Percentiles rank a stretch among this genome's conserved stretches.
phyloP scores from a whole-genome alignment of 2,797 vertebrate species.

The Ispidina picta region DNA sequence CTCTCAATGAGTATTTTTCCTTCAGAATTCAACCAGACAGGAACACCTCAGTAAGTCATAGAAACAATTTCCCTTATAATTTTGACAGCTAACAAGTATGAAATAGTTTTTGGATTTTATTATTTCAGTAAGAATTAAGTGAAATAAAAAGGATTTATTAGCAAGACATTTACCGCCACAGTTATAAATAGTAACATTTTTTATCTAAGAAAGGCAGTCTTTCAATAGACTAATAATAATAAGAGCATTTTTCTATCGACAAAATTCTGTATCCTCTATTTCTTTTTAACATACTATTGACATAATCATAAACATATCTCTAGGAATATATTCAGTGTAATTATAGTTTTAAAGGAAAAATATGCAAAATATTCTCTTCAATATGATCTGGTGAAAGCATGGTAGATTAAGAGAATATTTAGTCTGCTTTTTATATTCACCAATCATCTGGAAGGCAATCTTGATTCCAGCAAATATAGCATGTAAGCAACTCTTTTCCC shows the following conservation, averaged over 20 bases:
- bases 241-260: background rate
- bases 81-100: background rate
- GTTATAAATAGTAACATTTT: background rate
- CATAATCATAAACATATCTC: background rate
- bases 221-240: background rate
- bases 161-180: background rate
- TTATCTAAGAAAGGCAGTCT: background rate
- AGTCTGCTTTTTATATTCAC: background rate
- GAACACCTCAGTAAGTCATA: background rate
- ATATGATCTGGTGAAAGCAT: background rate
- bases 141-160: background rate
- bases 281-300: background rate
- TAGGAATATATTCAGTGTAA: background rate
- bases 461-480: background rate
- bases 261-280: background rate
- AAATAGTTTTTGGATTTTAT: background rate
- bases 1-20: background rate
- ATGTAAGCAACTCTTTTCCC: background rate
- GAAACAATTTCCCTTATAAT: background rate
- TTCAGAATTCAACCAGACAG: background rate
- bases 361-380: background rate
- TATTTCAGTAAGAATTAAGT: background rate
- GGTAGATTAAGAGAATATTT: background rate
- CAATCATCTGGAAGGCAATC: background rate
- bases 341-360: background rate